Evolutionary conservation across 2,888 invertebrate species (phyloP).

Genomic region (Eupithecia subumbrata): DNA sequence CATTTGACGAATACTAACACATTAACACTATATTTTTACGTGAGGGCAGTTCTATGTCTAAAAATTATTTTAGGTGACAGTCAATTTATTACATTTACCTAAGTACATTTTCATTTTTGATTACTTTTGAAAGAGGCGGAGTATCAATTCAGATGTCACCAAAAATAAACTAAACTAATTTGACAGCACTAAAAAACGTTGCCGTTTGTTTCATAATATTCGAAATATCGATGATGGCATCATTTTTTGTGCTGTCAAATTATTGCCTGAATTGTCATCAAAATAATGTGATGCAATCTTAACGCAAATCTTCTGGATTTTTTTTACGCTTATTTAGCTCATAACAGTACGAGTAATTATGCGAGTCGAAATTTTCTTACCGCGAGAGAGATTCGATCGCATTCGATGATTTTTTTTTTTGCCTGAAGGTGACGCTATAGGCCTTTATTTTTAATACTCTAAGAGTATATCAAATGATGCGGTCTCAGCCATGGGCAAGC

Average conservation of each 20-base stretch:
- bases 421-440: neutral
- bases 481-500: conserved; percentile 19
- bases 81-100: too few relatives aligned
- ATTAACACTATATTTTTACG: too few relatives aligned
- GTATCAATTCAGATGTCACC: too few relatives aligned
- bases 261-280: neutral
- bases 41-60: neutral
- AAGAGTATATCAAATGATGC: conserved; percentile 28
- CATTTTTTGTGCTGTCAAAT: too few relatives aligned
- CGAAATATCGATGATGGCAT: neutral
- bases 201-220: too few relatives aligned
- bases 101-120: too few relatives aligned
- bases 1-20: too few relatives aligned
- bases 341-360: neutral
- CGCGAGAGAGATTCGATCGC: neutral
- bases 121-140: neutral
- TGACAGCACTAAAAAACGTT: too few relatives aligned
- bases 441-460: conserved; percentile 12
- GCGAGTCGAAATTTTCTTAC: neutral
- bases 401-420: neutral
- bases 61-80: neutral
- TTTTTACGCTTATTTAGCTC: neutral
- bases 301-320: neutral
- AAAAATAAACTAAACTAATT: too few relatives aligned
- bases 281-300: neutral